Evolutionary conservation across 2,888 invertebrate species (phyloP).

Genomic region (Orthonychiurus folsomi): DNA sequence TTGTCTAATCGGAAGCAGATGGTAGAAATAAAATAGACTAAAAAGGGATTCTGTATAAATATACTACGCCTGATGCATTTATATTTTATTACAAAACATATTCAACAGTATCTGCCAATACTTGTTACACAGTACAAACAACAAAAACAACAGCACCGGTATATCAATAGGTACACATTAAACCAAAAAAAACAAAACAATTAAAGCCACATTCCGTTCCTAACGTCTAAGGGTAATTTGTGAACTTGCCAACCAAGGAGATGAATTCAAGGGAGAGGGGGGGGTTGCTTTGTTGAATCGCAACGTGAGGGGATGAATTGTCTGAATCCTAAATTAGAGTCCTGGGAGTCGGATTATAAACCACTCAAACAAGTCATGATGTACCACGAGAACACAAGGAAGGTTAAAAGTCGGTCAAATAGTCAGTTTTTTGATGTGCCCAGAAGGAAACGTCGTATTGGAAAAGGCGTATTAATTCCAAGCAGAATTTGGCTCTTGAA

Average conservation of each 20-base stretch:
- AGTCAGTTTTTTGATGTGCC: too few species aligned
- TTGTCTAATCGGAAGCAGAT: too few species aligned
- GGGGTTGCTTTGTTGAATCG: neutral
- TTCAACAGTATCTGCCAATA: neutral
- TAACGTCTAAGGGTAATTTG: neutral
- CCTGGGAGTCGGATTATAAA: neutral
- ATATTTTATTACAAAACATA: neutral
- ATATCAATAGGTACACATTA: neutral
- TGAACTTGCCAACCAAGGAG: neutral
- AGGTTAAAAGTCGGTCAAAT: neutral
- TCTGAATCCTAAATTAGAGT: neutral
- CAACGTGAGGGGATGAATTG: neutral
- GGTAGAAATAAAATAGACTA: too few species aligned
- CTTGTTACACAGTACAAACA: neutral
- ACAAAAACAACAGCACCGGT: neutral
- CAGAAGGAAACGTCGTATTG: too few species aligned
- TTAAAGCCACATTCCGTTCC: neutral
- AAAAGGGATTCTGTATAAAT: too few species aligned
- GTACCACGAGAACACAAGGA: neutral
- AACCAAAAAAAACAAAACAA: neutral
- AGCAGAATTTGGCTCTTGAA: too few species aligned
- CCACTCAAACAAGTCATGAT: slow-evolving; percentile 1
- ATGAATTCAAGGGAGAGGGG: neutral
- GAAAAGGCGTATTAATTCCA: too few species aligned
- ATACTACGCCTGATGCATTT: neutral